Percentiles rank a stretch among this genome's conserved stretches.
Evolutionary conservation across 1,140 invertebrate species (phyloP).

Genomic region (Rhizoglyphus robini): DNA sequence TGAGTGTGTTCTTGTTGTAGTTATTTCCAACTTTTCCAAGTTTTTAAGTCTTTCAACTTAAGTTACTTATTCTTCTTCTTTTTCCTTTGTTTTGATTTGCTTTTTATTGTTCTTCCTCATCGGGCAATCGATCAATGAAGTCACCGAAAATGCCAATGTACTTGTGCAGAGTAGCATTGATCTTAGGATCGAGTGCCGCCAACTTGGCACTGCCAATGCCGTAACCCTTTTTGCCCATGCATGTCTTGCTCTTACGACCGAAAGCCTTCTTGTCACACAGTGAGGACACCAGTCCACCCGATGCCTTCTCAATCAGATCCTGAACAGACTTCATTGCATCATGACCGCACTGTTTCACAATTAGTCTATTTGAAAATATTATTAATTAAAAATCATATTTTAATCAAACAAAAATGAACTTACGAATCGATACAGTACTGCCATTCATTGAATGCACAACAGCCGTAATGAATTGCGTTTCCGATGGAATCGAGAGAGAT

Average conservation of each 20-base stretch:
- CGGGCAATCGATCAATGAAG: constrained; percentile 4
- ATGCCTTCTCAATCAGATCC: constrained; percentile 1
- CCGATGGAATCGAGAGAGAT: neutral
- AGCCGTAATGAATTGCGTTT: neutral
- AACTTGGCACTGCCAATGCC: neutral
- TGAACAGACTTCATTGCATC: constrained; percentile 1
- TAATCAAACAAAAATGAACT: neutral
- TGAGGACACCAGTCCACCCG: neutral
- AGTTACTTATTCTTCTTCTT: too few species aligned
- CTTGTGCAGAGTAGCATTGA: constrained; percentile 8
- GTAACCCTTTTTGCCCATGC: neutral
- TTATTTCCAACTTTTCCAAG: too few species aligned
- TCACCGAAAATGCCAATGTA: constrained; percentile 4
- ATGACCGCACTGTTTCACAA: neutral
- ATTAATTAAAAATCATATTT: neutral
- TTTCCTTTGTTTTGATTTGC: neutral
- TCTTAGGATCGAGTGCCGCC: neutral
- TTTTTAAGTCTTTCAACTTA: too few species aligned
- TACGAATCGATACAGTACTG: constrained; percentile 11
- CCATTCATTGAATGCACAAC: constrained; percentile 15
- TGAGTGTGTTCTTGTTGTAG: neutral
- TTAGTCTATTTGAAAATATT: neutral
- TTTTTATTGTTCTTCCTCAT: neutral
- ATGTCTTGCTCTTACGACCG: neutral
- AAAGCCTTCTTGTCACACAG: constrained; percentile 8